Evolutionary conservation across 2,888 invertebrate genomes (phyloP).

Genomic region (Bruchidius siliquastri): DNA sequence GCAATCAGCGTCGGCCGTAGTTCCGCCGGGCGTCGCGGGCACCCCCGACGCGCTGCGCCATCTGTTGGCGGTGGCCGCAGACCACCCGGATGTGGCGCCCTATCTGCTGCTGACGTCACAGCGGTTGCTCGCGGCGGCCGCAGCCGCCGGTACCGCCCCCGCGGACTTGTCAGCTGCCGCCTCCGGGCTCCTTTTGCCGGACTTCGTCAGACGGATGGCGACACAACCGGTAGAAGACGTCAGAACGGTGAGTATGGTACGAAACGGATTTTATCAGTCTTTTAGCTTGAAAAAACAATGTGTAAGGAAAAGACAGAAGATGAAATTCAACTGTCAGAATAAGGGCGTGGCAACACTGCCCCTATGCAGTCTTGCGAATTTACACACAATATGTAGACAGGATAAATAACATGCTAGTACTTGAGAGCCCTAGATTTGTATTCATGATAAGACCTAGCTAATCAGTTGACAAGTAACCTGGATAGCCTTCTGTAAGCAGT

Average conservation of each 20-base stretch:
- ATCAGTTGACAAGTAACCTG: too few species aligned
- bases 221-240: conserved; percentile 44
- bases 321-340: too few species aligned
- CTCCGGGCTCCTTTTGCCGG: conserved; percentile 46
- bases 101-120: conserved; percentile 49
- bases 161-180: conserved; percentile 4
- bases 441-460: too few species aligned
- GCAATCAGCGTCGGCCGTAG: not conserved
- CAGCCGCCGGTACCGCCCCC: conserved; percentile 10
- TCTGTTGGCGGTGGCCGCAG: conserved; percentile 42
- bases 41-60: conserved; percentile 52
- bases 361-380: too few species aligned
- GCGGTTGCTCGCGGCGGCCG: conserved; percentile 33
- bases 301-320: too few species aligned
- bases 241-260: conserved; percentile 11
- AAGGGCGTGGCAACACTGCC: too few species aligned
- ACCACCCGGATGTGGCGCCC: conserved; percentile 45
- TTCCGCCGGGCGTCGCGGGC: conserved; percentile 35
- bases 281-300: too few species aligned
- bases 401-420: too few species aligned
- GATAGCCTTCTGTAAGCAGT: too few species aligned
- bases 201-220: conserved; percentile 55
- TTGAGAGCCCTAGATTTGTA: too few species aligned
- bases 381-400: too few species aligned
- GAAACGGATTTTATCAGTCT: too few species aligned